phyloP scores from a whole-genome alignment of 2,797 vertebrate species.

The Mus spretus region DNA sequence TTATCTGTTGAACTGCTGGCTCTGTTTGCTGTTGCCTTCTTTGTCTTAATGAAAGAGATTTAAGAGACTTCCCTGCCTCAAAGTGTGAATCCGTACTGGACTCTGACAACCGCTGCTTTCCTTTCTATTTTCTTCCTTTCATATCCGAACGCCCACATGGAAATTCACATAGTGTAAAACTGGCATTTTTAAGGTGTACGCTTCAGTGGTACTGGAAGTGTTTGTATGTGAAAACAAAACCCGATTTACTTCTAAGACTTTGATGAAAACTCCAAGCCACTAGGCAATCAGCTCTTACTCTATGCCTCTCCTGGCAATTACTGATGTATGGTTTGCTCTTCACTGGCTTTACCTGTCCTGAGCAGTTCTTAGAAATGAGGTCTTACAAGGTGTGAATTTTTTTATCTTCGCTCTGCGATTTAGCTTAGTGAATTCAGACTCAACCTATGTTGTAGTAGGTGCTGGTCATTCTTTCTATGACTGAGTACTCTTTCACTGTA shows the following conservation, averaged over 20 bases:
- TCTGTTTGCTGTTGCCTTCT: background rate
- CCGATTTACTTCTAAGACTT: background rate
- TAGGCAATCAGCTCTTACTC: too few species aligned
- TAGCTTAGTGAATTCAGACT: background rate
- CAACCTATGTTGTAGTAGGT: rapidly evolving
- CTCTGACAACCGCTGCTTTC: conserved; percentile 5
- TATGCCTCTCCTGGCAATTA: background rate
- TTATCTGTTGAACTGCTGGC: background rate
- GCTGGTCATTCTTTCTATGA: background rate
- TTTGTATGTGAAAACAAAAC: rapidly evolving
- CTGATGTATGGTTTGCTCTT: background rate
- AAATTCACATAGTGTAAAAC: background rate
- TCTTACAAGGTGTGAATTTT: rapidly evolving
- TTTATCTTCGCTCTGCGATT: background rate
- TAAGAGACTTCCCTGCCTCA: conserved; percentile 54
- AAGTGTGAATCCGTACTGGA: conserved; percentile 38
- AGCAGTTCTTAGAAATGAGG: background rate
- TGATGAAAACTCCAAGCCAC: background rate
- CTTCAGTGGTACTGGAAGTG: background rate
- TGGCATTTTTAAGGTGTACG: background rate
- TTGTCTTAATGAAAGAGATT: conserved; percentile 78
- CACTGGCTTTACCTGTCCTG: background rate
- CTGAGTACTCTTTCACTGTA: background rate
- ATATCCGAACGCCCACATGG: background rate
- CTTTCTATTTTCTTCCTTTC: background rate